Conservation (phyloP, 2,888 invertebrate genomes). For the Mimas tiliae region DNA sequence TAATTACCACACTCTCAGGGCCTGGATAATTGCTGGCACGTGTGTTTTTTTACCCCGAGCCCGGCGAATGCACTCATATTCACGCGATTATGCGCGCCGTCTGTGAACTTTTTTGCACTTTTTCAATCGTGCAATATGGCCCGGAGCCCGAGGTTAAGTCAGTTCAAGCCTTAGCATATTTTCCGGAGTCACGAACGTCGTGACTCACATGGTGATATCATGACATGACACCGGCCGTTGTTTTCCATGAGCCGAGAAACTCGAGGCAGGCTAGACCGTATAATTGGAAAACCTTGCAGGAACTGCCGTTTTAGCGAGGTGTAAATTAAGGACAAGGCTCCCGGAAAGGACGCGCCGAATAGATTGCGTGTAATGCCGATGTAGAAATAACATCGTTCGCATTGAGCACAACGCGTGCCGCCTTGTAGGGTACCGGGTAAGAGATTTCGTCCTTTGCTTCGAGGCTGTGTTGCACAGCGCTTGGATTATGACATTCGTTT, state of each 20-base stretch:
- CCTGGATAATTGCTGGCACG: slow-evolving; percentile 79
- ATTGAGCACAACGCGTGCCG: slow-evolving; percentile 8
- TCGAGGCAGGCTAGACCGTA: slow-evolving; percentile 35
- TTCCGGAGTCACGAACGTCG: slow-evolving; percentile 61
- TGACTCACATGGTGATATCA: slow-evolving; percentile 77
- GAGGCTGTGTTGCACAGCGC: slow-evolving; percentile 16
- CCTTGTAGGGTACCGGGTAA: slow-evolving; percentile 27
- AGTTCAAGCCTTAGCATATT: slow-evolving; percentile 59
- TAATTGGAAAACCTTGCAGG: slow-evolving; percentile 35
- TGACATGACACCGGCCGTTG: slow-evolving; percentile 55
- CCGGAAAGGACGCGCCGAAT: slow-evolving; percentile 42
- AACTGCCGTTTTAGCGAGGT: slow-evolving; percentile 43
- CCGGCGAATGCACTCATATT: slow-evolving; percentile 67
- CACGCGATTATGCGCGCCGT: slow-evolving; percentile 42
- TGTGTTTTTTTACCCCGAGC: slow-evolving; percentile 63
- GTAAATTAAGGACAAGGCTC: slow-evolving; percentile 38
- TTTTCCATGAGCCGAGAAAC: slow-evolving; percentile 53
- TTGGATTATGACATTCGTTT: slow-evolving; percentile 28
- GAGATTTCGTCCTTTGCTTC: slow-evolving; percentile 28
- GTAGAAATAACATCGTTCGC: slow-evolving; percentile 8
- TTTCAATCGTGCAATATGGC: slow-evolving; percentile 67
- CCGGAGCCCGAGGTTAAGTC: slow-evolving; percentile 66
- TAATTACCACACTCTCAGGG: slow-evolving; percentile 59
- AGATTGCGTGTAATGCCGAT: background rate
- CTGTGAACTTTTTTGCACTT: slow-evolving; percentile 66